These are phyloP conservation scores for Solenodon paradoxus DNA, from an alignment of 2,113 vertebrate genomes.

Conservation along the genomic window DNA sequence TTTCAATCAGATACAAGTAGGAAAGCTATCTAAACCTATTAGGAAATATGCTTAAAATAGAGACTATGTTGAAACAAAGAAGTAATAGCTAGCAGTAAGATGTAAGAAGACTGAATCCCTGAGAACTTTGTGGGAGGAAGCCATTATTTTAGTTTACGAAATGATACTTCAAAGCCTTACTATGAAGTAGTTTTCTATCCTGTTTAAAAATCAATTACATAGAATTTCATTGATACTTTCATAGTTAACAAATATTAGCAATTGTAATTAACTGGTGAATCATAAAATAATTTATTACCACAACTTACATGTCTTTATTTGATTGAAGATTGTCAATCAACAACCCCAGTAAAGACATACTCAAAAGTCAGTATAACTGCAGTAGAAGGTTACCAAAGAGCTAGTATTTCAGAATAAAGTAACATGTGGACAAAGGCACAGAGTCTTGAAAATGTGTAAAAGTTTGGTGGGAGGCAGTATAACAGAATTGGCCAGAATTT, in stretches of 20 bases:
- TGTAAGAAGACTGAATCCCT: neutral
- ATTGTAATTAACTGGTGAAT: neutral
- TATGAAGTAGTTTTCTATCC: neutral
- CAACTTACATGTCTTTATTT: neutral
- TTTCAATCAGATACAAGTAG: neutral
- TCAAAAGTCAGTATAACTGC: neutral
- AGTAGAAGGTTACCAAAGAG: neutral
- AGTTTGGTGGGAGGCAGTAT: neutral
- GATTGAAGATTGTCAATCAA: neutral
- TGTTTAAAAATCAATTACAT: neutral
- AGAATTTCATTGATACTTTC: neutral
- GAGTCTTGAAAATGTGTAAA: neutral
- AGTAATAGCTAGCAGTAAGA: neutral
- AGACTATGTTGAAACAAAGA: neutral
- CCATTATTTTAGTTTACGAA: neutral
- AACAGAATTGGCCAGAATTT: neutral
- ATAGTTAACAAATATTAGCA: neutral
- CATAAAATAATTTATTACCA: neutral
- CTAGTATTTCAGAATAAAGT: neutral
- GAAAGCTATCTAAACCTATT: neutral
- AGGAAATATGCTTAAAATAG: neutral
- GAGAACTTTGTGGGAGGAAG: neutral
- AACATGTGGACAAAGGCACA: neutral
- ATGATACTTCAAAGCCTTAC: neutral
- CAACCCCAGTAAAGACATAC: neutral